Evolutionary conservation across 2,888 invertebrate species (phyloP).

Genomic region (Noctua janthe): DNA sequence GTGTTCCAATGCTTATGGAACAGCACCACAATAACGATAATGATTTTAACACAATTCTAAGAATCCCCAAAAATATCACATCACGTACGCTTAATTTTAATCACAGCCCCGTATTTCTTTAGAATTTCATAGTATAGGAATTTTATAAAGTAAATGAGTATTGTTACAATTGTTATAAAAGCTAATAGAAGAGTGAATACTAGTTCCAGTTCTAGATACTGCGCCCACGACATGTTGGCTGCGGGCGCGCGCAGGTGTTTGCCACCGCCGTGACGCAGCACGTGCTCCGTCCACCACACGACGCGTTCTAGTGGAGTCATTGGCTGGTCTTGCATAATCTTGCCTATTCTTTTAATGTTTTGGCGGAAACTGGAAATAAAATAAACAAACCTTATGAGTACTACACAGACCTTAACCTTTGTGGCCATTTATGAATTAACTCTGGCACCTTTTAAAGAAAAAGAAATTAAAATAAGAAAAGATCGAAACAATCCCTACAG

Average conservation of each 20-base stretch:
- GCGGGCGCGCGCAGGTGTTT: slow-evolving; percentile 47
- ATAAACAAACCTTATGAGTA: background rate
- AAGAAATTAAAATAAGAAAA: too few species aligned
- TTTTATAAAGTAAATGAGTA: background rate
- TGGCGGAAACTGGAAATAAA: slow-evolving; percentile 24
- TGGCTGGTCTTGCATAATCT: slow-evolving; percentile 41
- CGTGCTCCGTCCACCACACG: slow-evolving; percentile 86
- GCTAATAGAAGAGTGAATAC: slow-evolving; percentile 13
- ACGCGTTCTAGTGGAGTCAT: slow-evolving; percentile 72
- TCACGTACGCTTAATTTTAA: slow-evolving; percentile 23
- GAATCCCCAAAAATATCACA: background rate
- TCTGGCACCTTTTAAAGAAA: too few species aligned
- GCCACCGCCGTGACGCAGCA: slow-evolving; percentile 54
- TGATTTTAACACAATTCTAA: background rate
- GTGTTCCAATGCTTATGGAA: background rate
- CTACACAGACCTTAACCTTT: too few species aligned
- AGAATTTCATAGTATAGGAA: background rate
- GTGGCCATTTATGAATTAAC: too few species aligned
- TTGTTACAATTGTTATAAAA: background rate
- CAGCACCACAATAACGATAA: background rate
- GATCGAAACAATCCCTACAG: too few species aligned
- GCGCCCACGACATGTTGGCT: slow-evolving; percentile 46
- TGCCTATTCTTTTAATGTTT: slow-evolving; percentile 20
- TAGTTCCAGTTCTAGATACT: slow-evolving; percentile 36
- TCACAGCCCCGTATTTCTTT: background rate